A percentile compares a stretch with the other conserved stretches of the same genome.
Evolutionary conservation across 2,113 vertebrate species (phyloP).

Genomic region (Chamaetylas fuelleborni): DNA sequence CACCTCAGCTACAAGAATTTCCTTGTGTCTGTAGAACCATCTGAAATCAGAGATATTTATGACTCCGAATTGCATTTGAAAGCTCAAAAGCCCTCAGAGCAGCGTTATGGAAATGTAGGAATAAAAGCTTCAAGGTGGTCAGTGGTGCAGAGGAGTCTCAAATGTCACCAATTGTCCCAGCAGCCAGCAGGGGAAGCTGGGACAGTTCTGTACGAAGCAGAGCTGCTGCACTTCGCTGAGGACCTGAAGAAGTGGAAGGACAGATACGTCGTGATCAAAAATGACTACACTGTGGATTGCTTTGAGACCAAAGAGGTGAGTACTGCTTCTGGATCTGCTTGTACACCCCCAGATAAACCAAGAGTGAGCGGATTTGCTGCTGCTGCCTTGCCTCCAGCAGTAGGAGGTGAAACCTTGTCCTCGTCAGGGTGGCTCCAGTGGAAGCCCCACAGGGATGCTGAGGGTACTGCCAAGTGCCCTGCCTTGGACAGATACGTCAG

Average conservation of each 20-base stretch:
- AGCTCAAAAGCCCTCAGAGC: background rate
- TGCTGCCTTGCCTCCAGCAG: background rate
- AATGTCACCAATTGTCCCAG: background rate
- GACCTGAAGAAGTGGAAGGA: conserved; percentile 90
- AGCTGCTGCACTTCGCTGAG: conserved; percentile 77
- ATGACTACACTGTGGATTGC: conserved; percentile 85
- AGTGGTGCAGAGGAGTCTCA: background rate
- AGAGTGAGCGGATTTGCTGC: background rate
- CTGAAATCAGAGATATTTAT: background rate
- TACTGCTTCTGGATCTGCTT: background rate
- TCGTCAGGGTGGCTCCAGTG: fast-evolving
- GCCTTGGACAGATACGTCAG: fast-evolving
- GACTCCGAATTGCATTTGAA: background rate
- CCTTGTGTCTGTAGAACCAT: background rate
- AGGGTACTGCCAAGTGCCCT: background rate
- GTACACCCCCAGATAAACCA: background rate
- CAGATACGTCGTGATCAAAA: conserved; percentile 82
- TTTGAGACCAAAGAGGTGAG: conserved; percentile 87
- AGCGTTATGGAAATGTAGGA: background rate
- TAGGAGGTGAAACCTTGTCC: background rate
- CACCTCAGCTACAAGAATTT: background rate
- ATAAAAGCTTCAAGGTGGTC: background rate
- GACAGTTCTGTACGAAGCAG: conserved; percentile 79
- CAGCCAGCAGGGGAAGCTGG: conserved; percentile 69
- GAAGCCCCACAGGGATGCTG: background rate